A percentile compares a stretch with the other conserved stretches of the same genome.
Conservation (phyloP, 1,140 invertebrate species). For the Lucilia cuprina region DNA sequence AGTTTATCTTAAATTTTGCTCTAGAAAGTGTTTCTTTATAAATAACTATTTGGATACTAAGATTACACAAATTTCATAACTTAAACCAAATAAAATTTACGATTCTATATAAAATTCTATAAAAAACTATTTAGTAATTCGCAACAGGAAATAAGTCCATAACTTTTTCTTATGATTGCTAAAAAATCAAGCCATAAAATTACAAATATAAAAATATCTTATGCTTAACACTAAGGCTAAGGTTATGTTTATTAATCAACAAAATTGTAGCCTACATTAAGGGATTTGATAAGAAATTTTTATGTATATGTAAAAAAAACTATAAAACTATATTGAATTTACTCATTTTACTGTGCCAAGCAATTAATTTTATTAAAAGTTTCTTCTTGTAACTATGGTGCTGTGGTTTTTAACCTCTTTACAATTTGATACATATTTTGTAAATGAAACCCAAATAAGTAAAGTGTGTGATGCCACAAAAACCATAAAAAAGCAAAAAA, state of each 20-base stretch:
- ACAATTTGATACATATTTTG: not conserved
- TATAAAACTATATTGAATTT: not conserved
- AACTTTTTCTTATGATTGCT: too few species aligned
- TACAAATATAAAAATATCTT: too few species aligned
- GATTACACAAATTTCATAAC: too few species aligned
- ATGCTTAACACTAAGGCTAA: too few species aligned
- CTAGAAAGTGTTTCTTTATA: too few species aligned
- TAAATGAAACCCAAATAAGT: not conserved
- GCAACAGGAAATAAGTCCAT: too few species aligned
- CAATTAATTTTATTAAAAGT: not conserved
- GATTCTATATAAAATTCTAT: too few species aligned
- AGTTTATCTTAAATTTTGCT: too few species aligned
- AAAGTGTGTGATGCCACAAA: slow-evolving; percentile 10
- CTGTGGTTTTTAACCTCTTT: not conserved
- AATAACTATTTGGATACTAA: too few species aligned
- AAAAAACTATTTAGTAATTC: too few species aligned
- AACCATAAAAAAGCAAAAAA: slow-evolving; percentile 9
- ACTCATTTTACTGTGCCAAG: not conserved
- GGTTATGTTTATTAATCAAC: not conserved
- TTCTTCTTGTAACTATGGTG: not conserved
- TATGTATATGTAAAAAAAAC: not conserved
- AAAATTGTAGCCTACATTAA: not conserved
- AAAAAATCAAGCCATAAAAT: too few species aligned
- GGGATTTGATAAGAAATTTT: not conserved
- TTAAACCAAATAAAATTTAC: too few species aligned